Conservation (phyloP, 2,888 invertebrate genomes). For the Emesis furor region DNA sequence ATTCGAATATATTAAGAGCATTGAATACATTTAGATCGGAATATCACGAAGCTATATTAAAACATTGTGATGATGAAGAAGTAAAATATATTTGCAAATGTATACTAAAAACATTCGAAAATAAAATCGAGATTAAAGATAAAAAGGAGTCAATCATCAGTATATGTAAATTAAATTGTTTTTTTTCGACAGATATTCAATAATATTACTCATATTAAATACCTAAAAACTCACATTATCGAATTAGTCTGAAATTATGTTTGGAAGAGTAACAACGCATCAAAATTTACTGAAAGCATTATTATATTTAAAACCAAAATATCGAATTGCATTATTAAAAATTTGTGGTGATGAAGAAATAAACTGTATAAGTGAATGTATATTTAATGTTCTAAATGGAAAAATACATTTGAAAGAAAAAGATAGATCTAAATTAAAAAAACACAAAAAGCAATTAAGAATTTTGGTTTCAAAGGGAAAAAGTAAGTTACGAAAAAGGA, state of each 20-base stretch:
- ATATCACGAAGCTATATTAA: background rate
- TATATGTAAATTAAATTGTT: constrained; percentile 2
- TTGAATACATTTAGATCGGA: constrained; percentile 34
- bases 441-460: constrained; percentile 35
- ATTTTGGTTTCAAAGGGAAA: constrained; percentile 5
- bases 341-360: constrained; percentile 14
- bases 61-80: background rate
- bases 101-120: background rate
- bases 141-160: background rate
- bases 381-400: constrained; percentile 41
- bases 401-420: constrained; percentile 27
- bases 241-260: constrained; percentile 68
- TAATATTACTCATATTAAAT: background rate
- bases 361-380: background rate
- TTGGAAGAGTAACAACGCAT: constrained; percentile 59
- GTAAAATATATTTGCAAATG: background rate
- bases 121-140: constrained; percentile 45
- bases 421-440: constrained; percentile 30
- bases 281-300: constrained; percentile 57
- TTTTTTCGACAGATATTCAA: constrained; percentile 2
- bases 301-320: constrained; percentile 33
- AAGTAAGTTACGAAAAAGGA: constrained; percentile 22
- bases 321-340: background rate
- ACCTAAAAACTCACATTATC: constrained; percentile 15
- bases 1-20: constrained; percentile 61